Evolutionary conservation across 2,888 invertebrate genomes (phyloP).

Genomic region (Andrena trimmerana): DNA sequence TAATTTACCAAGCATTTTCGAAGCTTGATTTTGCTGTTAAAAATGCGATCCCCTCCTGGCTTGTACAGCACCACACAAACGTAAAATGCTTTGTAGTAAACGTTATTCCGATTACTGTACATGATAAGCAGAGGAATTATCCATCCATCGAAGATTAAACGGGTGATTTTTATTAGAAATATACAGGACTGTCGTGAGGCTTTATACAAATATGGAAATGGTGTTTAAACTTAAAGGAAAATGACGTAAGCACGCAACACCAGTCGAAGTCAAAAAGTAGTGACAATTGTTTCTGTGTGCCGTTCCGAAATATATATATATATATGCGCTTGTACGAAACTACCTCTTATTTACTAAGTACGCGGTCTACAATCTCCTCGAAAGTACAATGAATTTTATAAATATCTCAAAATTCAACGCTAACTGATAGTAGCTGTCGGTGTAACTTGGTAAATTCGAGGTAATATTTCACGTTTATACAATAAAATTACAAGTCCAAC

Average conservation of each 20-base stretch:
- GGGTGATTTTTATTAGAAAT: conserved; percentile 80
- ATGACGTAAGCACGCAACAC: conserved; percentile 52
- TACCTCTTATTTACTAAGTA: conserved; percentile 42
- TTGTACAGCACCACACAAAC: no score
- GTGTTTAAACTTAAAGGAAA: conserved; percentile 68
- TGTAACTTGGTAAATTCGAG: conserved; percentile 45
- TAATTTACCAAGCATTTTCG: no score
- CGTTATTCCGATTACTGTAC: neutral
- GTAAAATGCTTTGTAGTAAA: no score
- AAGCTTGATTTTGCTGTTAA: no score
- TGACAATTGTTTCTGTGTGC: conserved; percentile 7
- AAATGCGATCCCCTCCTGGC: no score
- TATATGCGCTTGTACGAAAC: conserved; percentile 39
- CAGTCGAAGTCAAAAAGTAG: conserved; percentile 18
- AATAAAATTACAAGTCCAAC: conserved; percentile 38
- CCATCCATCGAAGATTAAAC: conserved; percentile 56
- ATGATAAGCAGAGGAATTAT: neutral
- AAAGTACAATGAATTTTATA: conserved; percentile 64
- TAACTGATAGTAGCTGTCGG: conserved; percentile 60
- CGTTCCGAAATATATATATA: neutral
- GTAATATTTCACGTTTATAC: conserved; percentile 45
- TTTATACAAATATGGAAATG: conserved; percentile 80
- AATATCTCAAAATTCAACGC: conserved; percentile 75
- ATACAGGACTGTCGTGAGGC: conserved; percentile 75
- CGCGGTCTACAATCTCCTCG: conserved; percentile 45